Evolutionary conservation across 2,888 invertebrate species (phyloP).

Genomic region (Hydroisotoma schaefferi): DNA sequence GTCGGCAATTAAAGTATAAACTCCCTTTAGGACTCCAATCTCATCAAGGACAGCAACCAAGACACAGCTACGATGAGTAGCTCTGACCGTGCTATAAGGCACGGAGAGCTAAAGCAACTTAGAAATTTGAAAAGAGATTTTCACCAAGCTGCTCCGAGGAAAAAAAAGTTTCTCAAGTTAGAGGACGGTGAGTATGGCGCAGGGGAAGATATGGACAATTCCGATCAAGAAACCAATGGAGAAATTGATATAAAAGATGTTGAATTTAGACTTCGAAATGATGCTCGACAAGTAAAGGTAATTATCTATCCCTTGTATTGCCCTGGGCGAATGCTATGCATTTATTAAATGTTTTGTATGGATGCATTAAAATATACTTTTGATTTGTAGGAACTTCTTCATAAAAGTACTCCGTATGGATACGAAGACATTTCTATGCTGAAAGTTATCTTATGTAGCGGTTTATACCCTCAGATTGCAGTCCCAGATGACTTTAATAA

Average conservation of each 20-base stretch:
- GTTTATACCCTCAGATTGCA: slow-evolving; percentile 92
- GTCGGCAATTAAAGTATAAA: neutral
- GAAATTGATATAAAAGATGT: slow-evolving; percentile 74
- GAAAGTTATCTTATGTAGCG: slow-evolving; percentile 81
- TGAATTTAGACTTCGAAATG: slow-evolving; percentile 78
- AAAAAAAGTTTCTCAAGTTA: slow-evolving; percentile 69
- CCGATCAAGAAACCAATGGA: slow-evolving; percentile 56
- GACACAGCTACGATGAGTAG: slow-evolving; percentile 56
- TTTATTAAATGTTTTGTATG: neutral
- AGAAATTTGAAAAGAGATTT: slow-evolving; percentile 72
- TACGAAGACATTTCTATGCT: slow-evolving; percentile 66
- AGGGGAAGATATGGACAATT: slow-evolving; percentile 60
- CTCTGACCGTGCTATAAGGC: slow-evolving; percentile 72
- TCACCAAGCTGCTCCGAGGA: slow-evolving; percentile 66
- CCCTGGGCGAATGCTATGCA: neutral
- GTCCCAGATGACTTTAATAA: slow-evolving; percentile 87
- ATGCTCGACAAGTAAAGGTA: slow-evolving; percentile 68
- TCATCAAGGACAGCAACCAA: slow-evolving; percentile 38
- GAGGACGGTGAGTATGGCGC: slow-evolving; percentile 61
- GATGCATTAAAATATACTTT: neutral
- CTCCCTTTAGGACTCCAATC: slow-evolving; percentile 36
- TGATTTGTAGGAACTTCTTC: slow-evolving; percentile 56
- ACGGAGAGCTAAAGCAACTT: slow-evolving; percentile 84
- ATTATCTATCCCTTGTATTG: neutral
- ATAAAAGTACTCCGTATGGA: slow-evolving; percentile 63